Conservation (phyloP, 2,797 vertebrate genomes). For the Notolabrus celidotus region DNA sequence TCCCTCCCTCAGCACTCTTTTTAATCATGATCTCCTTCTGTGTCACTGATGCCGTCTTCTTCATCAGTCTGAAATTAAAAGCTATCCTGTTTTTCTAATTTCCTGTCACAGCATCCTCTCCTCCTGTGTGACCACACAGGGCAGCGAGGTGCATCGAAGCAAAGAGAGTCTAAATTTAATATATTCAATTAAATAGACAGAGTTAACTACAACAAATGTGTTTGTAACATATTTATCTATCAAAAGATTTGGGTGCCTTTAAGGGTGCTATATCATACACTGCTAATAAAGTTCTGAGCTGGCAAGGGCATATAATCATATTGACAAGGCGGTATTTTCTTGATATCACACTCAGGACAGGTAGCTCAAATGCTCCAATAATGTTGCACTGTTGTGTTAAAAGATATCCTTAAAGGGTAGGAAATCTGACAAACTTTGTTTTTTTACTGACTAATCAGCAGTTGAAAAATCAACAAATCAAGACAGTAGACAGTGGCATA, state of each 20-base stretch:
- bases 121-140: slow-evolving; percentile 5
- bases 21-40: slow-evolving; percentile 49
- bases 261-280: too few species aligned
- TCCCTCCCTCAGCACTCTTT: slow-evolving; percentile 28
- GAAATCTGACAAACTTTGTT: neutral
- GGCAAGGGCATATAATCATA: neutral
- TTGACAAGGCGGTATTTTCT: neutral
- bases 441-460: neutral
- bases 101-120: slow-evolving; percentile 2
- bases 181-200: too few species aligned
- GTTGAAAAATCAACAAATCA: neutral
- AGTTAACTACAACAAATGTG: too few species aligned
- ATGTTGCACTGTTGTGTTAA: too few species aligned
- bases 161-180: too few species aligned
- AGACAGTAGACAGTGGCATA: neutral
- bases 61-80: slow-evolving; percentile 17
- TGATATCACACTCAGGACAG: too few species aligned
- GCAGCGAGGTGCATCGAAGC: neutral
- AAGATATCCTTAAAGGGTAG: neutral
- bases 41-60: slow-evolving; percentile 2
- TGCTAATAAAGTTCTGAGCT: slow-evolving; percentile 6
- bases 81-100: slow-evolving; percentile 26
- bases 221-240: too few species aligned
- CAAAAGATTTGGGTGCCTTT: too few species aligned
- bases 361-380: too few species aligned